Conservation (phyloP, 2,797 vertebrate species). For the Remorina albescens region DNA sequence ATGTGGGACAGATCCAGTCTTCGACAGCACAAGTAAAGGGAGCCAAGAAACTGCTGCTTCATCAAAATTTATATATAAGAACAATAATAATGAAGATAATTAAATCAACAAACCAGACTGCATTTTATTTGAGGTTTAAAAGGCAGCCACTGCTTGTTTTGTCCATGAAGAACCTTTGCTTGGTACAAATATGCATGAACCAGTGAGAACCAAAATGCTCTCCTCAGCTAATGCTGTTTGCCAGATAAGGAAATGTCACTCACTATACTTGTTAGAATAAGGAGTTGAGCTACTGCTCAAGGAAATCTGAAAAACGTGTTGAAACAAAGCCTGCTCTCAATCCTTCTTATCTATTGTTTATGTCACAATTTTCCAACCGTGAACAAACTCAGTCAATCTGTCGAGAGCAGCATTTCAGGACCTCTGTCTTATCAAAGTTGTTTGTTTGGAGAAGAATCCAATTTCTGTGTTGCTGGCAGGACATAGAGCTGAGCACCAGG, state of each 20-base stretch:
- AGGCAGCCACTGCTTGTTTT: constrained; percentile 15
- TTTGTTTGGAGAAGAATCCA: constrained; percentile 55
- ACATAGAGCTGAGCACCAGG: constrained; percentile 22
- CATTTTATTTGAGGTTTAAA: constrained; percentile 36
- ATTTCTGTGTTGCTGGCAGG: constrained; percentile 41
- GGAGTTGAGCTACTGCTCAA: constrained; percentile 2
- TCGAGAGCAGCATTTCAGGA: constrained; percentile 31
- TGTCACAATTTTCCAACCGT: constrained; percentile 16
- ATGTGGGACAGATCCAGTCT: constrained; percentile 38
- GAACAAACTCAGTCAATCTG: constrained; percentile 19
- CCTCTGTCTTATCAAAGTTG: constrained; percentile 38
- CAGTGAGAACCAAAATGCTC: constrained; percentile 22
- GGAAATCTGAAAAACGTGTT: neutral
- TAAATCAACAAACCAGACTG: constrained; percentile 26
- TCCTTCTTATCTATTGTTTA: constrained; percentile 19
- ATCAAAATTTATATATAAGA: too few species aligned
- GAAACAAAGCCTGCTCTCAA: constrained; percentile 31
- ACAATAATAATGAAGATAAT: constrained; percentile 9
- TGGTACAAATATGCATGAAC: constrained; percentile 16
- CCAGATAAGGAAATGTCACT: constrained; percentile 12
- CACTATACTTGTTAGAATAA: neutral
- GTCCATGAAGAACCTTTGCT: constrained; percentile 28
- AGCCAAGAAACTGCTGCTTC: constrained; percentile 47
- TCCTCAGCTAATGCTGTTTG: neutral
- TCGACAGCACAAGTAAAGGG: constrained; percentile 35